Percentiles rank a stretch among this genome's conserved stretches.
Conservation (phyloP, 2,113 vertebrate genomes). For the Clupea harengus region DNA sequence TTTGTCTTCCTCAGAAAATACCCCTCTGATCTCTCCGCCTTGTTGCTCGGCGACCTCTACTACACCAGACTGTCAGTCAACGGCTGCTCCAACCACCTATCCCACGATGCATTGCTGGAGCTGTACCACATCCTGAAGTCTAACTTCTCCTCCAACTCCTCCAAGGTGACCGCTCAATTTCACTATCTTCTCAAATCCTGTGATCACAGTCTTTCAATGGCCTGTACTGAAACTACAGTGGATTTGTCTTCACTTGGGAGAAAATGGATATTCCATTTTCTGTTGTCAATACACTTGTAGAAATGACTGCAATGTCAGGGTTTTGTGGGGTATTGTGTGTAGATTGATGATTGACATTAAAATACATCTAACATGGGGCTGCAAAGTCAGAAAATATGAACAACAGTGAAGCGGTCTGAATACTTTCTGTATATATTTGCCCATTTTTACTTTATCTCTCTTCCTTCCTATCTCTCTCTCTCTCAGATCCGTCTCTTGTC, state of each 20-base stretch:
- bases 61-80: slow-evolving; percentile 84
- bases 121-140: slow-evolving; percentile 77
- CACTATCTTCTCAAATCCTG: too few species aligned
- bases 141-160: slow-evolving; percentile 86
- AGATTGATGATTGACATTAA: background rate
- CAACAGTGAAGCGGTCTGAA: too few species aligned
- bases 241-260: too few species aligned
- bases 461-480: background rate
- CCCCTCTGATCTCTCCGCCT: slow-evolving; percentile 78
- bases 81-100: slow-evolving; percentile 79
- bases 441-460: too few species aligned
- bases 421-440: too few species aligned
- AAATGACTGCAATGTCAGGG: too few species aligned
- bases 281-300: too few species aligned
- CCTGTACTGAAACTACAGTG: too few species aligned
- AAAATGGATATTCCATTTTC: too few species aligned
- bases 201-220: background rate
- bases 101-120: slow-evolving; percentile 77
- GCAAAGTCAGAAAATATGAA: too few species aligned
- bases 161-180: slow-evolving; percentile 72
- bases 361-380: too few species aligned
- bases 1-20: slow-evolving; percentile 69
- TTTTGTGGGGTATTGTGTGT: background rate
- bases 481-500: slow-evolving; percentile 87
- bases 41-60: slow-evolving; percentile 90